Conservation (phyloP, 2,797 vertebrate species). For the Fringilla coelebs region DNA sequence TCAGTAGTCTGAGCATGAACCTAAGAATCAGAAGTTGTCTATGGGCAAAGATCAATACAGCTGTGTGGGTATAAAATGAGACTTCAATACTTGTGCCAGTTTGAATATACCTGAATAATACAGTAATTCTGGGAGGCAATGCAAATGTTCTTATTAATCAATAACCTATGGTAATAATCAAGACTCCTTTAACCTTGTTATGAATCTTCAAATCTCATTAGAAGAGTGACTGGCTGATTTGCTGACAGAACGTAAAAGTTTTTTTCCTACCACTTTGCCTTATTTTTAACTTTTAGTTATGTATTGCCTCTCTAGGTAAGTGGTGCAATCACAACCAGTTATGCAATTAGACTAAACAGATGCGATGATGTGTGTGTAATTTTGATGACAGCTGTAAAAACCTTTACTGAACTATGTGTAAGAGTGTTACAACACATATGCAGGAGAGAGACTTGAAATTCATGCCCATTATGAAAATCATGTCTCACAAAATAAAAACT, state of each 20-base stretch:
- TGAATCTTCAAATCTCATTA: background rate
- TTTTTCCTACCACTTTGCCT: background rate
- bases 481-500: background rate
- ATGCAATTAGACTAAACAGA: conserved; percentile 17
- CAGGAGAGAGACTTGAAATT: background rate
- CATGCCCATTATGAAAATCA: background rate
- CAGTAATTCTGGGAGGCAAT: background rate
- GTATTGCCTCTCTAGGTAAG: background rate
- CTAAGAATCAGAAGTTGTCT: background rate
- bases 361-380: background rate
- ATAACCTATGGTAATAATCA: background rate
- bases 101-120: background rate
- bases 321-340: conserved; percentile 7
- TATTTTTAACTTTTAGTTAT: background rate
- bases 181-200: background rate
- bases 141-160: background rate
- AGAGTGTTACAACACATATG: background rate
- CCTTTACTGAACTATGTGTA: background rate
- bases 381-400: conserved; percentile 21
- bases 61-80: background rate
- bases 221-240: background rate
- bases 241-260: background rate
- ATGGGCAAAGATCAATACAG: background rate
- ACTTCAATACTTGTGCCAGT: background rate
- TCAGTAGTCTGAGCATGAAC: background rate